These are phyloP conservation scores for Aleiodes leptofemur DNA, from an alignment of 2,888 invertebrate genomes.

Conservation along the genomic window DNA sequence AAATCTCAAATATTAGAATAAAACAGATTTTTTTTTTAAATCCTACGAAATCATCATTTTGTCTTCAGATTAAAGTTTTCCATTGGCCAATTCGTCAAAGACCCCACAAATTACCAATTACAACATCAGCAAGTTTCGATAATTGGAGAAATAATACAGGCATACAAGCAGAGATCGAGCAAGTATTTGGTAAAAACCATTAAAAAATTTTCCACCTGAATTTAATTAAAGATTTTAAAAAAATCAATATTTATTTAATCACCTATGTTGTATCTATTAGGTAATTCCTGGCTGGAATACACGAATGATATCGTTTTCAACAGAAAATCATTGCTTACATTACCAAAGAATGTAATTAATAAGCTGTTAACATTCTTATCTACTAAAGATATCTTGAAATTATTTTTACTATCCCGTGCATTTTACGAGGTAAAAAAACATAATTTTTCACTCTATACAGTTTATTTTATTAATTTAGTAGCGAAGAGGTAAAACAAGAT, in stretches of 20 bases:
- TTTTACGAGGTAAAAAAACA: conserved; percentile 41
- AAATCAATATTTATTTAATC: not conserved
- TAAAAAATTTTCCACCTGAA: not conserved
- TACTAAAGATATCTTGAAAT: conserved; percentile 37
- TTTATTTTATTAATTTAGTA: no score
- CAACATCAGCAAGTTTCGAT: conserved; percentile 54
- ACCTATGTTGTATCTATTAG: conserved; percentile 1
- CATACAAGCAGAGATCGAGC: conserved; percentile 64
- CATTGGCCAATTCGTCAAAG: conserved; percentile 70
- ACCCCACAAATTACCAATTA: conserved; percentile 63
- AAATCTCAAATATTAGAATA: no score
- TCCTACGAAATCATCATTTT: not conserved
- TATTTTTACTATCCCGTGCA: conserved; percentile 34
- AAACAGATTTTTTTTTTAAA: no score
- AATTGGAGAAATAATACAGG: conserved; percentile 61
- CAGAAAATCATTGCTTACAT: conserved; percentile 35
- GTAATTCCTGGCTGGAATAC: conserved; percentile 33
- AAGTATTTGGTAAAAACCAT: conserved; percentile 64
- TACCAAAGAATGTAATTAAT: conserved; percentile 39
- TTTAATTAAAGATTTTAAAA: not conserved
- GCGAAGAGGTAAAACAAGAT: no score
- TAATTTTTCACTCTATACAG: not conserved
- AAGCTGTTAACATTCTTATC: conserved; percentile 33
- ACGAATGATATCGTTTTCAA: conserved; percentile 26
- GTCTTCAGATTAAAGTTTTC: conserved; percentile 63